A percentile compares a stretch with the other conserved stretches of the same genome.
Evolutionary conservation across 2,113 vertebrate species (phyloP).

Genomic region (Climacteris rufus): DNA sequence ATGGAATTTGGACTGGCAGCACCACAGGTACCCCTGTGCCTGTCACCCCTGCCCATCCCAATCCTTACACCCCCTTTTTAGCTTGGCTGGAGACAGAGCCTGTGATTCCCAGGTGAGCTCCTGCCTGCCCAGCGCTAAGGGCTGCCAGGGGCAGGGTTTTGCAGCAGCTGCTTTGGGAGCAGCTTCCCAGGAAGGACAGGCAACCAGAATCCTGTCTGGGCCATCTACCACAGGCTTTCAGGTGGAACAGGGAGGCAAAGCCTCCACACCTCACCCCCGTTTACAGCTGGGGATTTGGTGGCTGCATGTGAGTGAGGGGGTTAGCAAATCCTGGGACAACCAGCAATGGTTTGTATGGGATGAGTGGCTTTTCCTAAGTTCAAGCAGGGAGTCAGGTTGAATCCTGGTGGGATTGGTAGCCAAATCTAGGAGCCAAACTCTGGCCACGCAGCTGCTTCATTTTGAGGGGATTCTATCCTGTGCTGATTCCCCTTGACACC

Average conservation of each 20-base stretch:
- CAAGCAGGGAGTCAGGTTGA: neutral
- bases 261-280: rapidly evolving
- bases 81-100: neutral
- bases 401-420: neutral
- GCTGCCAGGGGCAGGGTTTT: neutral
- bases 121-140: rapidly evolving
- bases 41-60: neutral
- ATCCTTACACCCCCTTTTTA: rapidly evolving
- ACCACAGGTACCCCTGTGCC: neutral
- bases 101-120: rapidly evolving
- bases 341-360: rapidly evolving
- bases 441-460: neutral
- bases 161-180: neutral
- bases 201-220: neutral
- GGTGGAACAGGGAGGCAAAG: neutral
- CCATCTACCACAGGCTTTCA: neutral
- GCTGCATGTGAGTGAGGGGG: rapidly evolving
- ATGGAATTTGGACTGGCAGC: neutral
- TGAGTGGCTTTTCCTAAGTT: neutral
- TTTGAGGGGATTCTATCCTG: neutral
- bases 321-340: neutral
- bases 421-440: neutral
- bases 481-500: rapidly evolving
- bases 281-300: neutral
- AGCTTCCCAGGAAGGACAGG: neutral